Percentiles rank a stretch among this genome's conserved stretches.
These are phyloP conservation scores for Morus bassanus DNA, from an alignment of 2,797 vertebrate species.

Conservation along the genomic window DNA sequence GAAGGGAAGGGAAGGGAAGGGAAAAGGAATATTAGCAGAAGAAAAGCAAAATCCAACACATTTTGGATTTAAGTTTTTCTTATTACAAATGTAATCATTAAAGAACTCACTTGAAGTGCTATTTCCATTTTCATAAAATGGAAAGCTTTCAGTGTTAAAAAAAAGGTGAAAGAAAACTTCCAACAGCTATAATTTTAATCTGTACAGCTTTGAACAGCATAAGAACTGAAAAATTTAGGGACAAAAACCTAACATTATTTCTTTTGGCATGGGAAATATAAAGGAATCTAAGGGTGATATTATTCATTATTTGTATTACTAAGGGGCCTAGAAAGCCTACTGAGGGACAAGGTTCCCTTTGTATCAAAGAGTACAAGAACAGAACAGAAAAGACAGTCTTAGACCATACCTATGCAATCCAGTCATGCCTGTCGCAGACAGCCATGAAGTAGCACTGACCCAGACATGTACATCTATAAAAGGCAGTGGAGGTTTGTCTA, in stretches of 20 bases:
- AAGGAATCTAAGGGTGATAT: neutral
- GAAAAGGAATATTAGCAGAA: neutral
- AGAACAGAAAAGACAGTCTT: neutral
- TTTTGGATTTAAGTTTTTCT: neutral
- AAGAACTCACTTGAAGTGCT: neutral
- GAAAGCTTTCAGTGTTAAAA: neutral
- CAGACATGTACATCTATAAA: slow-evolving; percentile 56
- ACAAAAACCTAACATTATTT: neutral
- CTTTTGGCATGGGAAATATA: neutral
- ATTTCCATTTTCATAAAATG: neutral
- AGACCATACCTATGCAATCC: neutral
- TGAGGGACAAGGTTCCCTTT: slow-evolving; percentile 16
- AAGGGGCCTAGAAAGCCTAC: neutral
- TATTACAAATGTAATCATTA: neutral
- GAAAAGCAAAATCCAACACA: neutral
- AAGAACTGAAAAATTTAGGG: neutral
- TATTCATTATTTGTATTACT: neutral
- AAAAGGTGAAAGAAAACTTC: neutral
- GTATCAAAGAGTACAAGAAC: neutral
- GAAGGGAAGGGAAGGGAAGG: neutral
- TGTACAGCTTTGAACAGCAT: neutral
- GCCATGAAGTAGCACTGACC: slow-evolving; percentile 6
- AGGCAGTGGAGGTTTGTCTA: slow-evolving; percentile 15
- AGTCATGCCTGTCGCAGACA: neutral
- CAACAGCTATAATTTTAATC: neutral